Base-by-base conservation (phyloP, 2,888 invertebrate species). In the Diachrysia chrysitis region DNA sequence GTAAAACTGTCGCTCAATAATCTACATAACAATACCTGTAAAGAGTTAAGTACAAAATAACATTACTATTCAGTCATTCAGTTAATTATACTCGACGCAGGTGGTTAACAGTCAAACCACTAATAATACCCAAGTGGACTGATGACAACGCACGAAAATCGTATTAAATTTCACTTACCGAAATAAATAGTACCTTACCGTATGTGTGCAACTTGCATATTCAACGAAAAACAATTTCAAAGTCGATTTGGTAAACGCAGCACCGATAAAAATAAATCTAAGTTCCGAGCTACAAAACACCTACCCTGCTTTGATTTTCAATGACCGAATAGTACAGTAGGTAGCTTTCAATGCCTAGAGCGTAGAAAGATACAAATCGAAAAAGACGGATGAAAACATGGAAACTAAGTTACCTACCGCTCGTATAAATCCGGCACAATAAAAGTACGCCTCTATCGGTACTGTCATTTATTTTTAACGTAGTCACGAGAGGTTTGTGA, bases 391-490 rank as follows among this genome's bases (percentile, higher is more conserved):
- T 77, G 82, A 77, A 84, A 84, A 86, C 83, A 83, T 81, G 73
- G 78, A 83, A 88, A 86, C 84, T 79, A 83, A 84, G 85, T 86
- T 87, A 87, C 78, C 83, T 81, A 83, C 80, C 81, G 78, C 76
- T 82, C 83, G 81, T 86, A 89, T 87, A 89, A 89, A 89, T 87
- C 85, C 84, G 76, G 79, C 66, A 78, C 73, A 79, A 73, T 81
- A 84, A 81, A 83, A 81, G 64, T 78, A 79, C 79, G 63, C 67
- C 76, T 83, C 78, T 76, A 82, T 83, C 77, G 83, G 76, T 71
- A 83, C 64, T 76, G 82, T 81, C 79, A 83, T 89, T 88, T 86
- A 86, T 86, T 89, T 86, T 84, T 83, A 83, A 86, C 81, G 74
- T 70, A 79, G 76, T 78, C 81, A 68, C 81, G 63, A 66, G 71